Base-by-base conservation (phyloP, 1,140 invertebrate genomes). In the Zaprionus ornatus region DNA sequence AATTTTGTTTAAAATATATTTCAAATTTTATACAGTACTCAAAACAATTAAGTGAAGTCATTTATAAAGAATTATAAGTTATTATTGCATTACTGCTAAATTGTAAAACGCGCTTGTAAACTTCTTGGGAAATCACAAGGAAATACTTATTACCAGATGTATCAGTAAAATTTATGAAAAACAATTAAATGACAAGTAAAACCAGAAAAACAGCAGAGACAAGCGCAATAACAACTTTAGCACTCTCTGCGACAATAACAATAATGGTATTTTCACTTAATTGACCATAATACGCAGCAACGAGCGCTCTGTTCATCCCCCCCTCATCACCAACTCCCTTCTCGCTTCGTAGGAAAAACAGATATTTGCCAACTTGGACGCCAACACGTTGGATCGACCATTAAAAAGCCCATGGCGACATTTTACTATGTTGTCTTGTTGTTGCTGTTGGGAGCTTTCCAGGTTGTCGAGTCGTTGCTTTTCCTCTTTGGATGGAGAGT, bases 201-300 rank as follows among this genome's bases (percentile, higher is more conserved):
- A 32, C 67, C n/a, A 45, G 29, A 74, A 29, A 13, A 54, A 45
- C 23, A 10, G 25, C 15, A 40, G 50, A 23, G 13, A 66, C 45
- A 72, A 48, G 48, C 21, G 54, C 23, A 64, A 59, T 19, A 67
- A 62, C 40, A 61, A 25, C 71, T 56, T 57, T 48, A 48, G 63
- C 52, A 71, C 48, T 57, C 35, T 37, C 64, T 54, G 66, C 73
- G 79, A 88, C 84, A 87, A 88, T 87, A 90, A 88, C 80, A 90
- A 88, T 84, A 84, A 88, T 88, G 80, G 69, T 79, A 85, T 90
- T 90, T 90, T 90, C 86, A 90, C 85, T 79, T 90, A 90, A 90
- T 90, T 90, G 85, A 90, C 85, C 75, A 90, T 90, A 90, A 90
- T 90, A 77, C 81, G 76, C 79, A 90, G 79, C 69, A 79, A 77